Evolutionary conservation across 2,113 vertebrate genomes (phyloP).

Genomic region (Oncorhynchus nerka): DNA sequence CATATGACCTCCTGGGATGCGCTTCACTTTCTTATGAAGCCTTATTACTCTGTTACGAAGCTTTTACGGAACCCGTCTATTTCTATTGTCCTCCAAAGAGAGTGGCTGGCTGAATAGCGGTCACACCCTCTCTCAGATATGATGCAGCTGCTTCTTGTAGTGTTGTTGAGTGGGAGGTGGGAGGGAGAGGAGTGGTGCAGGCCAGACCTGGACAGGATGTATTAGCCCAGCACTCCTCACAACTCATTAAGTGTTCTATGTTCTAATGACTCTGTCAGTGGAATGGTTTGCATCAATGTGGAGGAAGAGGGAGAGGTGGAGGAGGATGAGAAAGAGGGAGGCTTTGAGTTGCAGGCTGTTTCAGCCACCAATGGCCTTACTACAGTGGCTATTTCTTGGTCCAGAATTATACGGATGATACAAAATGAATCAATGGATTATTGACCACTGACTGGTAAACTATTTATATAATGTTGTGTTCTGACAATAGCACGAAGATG

Average conservation of each 20-base stretch:
- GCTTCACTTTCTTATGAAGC: not conserved
- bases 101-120: constrained; percentile 6
- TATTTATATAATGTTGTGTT: constrained; percentile 24
- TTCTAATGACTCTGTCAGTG: not conserved
- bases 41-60: not conserved
- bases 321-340: not conserved
- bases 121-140: constrained; percentile 38
- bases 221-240: not conserved
- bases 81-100: constrained; percentile 20
- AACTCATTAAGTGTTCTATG: not conserved
- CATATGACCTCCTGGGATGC: not conserved
- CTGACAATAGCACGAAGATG: not conserved
- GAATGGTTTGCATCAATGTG: not conserved
- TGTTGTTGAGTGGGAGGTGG: constrained; percentile 33
- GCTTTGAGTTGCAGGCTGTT: constrained; percentile 25
- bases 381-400: constrained; percentile 31
- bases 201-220: not conserved
- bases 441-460: constrained; percentile 18
- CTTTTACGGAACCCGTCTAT: too few relatives aligned
- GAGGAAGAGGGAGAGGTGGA: not conserved
- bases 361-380: not conserved
- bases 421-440: constrained; percentile 49
- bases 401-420: constrained; percentile 36
- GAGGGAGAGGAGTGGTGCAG: not conserved
- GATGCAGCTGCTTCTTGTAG: constrained; percentile 66